Percentiles rank a stretch among this genome's conserved stretches.
Evolutionary conservation across 2,113 vertebrate genomes (phyloP).

Genomic region (Tychaedon coryphoeus): DNA sequence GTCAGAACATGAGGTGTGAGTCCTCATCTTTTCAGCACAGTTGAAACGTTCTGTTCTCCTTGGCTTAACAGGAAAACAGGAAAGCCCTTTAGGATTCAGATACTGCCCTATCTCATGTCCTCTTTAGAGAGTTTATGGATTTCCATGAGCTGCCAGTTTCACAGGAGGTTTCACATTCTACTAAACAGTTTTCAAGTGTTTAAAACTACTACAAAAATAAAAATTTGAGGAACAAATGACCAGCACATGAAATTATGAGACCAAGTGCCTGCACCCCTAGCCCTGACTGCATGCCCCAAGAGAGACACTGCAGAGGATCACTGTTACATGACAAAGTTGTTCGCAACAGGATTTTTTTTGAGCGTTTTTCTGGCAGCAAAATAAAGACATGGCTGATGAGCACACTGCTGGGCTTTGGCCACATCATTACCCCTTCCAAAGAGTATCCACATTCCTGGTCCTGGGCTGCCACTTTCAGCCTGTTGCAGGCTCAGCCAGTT

Average conservation of each 20-base stretch:
- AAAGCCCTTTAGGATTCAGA: neutral
- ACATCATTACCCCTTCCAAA: neutral
- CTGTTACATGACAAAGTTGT: neutral
- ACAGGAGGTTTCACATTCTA: neutral
- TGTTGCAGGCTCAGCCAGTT: neutral
- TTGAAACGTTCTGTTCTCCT: neutral
- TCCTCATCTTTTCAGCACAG: neutral
- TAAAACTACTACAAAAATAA: neutral
- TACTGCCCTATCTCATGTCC: neutral
- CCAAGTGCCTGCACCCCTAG: neutral
- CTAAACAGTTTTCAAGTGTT: neutral
- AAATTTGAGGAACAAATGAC: neutral
- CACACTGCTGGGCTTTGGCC: neutral
- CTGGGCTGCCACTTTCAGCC: fast-evolving
- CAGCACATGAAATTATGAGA: neutral
- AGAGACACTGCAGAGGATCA: neutral
- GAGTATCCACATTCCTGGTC: neutral
- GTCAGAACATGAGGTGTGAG: neutral
- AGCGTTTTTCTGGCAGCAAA: neutral
- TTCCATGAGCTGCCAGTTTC: neutral
- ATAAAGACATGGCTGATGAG: neutral
- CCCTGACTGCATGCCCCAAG: fast-evolving
- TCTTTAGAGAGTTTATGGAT: neutral
- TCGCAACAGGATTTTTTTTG: neutral
- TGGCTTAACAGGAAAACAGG: neutral